These are phyloP conservation scores for Eilema sororculum DNA, from an alignment of 2,888 invertebrate genomes.

Conservation along the genomic window DNA sequence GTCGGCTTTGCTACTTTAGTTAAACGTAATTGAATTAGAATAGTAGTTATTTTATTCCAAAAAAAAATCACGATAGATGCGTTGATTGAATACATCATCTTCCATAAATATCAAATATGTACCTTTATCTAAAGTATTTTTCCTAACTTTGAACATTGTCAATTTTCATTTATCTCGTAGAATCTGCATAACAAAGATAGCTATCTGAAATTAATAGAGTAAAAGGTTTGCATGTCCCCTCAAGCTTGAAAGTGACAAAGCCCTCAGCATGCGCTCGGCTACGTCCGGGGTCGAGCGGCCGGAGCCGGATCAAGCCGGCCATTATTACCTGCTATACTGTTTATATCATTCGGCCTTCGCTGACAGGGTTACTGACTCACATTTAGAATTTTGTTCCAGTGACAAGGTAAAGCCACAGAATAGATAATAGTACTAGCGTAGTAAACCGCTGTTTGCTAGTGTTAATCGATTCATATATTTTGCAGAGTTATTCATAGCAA, in stretches of 20 bases:
- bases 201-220: background rate
- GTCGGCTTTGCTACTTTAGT: too few relatives aligned
- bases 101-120: too few relatives aligned
- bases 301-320: constrained; percentile 12
- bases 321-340: background rate
- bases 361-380: constrained; percentile 2
- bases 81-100: too few relatives aligned
- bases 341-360: background rate
- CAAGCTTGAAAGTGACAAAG: constrained; percentile 16
- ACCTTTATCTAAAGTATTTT: background rate
- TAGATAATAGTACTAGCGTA: too few relatives aligned
- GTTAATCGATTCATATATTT: background rate
- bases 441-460: too few relatives aligned
- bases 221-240: background rate
- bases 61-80: too few relatives aligned
- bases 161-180: background rate
- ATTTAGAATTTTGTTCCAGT: background rate
- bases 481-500: background rate
- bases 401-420: too few relatives aligned
- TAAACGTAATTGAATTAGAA: too few relatives aligned
- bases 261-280: background rate
- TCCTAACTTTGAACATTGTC: background rate
- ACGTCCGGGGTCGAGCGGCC: constrained; percentile 21
- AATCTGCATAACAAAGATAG: background rate
- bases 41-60: too few relatives aligned